Evolutionary conservation across 2,113 vertebrate species (phyloP).

Genomic region (Osmerus mordax): DNA sequence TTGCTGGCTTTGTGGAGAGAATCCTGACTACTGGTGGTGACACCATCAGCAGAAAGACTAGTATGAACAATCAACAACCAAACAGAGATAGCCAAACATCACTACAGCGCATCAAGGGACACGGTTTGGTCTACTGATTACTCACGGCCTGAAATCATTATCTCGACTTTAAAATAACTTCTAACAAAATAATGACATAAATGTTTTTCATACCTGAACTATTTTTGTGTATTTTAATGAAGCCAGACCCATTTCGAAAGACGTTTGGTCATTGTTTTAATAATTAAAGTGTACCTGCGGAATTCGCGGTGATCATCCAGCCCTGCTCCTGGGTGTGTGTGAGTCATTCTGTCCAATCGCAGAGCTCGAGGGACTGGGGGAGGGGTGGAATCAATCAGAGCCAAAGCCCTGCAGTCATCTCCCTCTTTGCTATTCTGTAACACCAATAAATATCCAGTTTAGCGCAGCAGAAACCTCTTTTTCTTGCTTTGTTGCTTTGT

Average conservation of each 20-base stretch:
- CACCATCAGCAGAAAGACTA: conserved; percentile 76
- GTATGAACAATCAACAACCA: neutral
- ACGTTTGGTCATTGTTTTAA: neutral
- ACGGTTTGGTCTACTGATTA: no score
- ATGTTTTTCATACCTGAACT: no score
- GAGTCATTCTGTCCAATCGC: conserved; percentile 85
- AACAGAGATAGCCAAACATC: neutral
- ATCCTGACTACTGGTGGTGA: conserved; percentile 80
- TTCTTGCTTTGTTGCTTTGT: no score
- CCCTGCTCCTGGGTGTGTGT: conserved; percentile 83
- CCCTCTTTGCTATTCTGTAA: conserved; percentile 86
- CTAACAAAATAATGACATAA: no score
- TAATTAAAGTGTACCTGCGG: conserved; percentile 74
- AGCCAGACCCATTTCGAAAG: no score
- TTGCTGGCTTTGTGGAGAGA: conserved; percentile 90
- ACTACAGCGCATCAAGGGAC: neutral
- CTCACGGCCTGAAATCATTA: no score
- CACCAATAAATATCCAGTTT: neutral
- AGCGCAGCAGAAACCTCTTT: neutral
- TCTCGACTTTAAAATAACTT: no score
- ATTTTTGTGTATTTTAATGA: no score
- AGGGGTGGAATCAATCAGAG: conserved; percentile 81
- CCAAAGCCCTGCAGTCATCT: conserved; percentile 76
- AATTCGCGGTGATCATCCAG: conserved; percentile 84
- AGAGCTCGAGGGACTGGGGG: conserved; percentile 84